These are phyloP conservation scores for Aphelocoma coerulescens DNA, from an alignment of 2,113 vertebrate genomes.

Conservation along the genomic window DNA sequence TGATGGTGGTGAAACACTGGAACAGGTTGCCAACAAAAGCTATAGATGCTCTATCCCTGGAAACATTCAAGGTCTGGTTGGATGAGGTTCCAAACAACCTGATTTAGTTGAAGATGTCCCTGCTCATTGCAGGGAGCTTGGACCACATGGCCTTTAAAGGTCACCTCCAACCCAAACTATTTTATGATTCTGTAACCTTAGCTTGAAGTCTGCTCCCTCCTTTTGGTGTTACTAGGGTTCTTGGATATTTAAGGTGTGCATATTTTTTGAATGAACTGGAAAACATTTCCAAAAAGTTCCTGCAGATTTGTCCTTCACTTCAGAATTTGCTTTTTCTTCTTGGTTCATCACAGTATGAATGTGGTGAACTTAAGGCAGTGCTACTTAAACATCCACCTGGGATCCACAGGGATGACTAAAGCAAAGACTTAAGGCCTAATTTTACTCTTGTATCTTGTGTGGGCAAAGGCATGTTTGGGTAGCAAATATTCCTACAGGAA, in stretches of 20 bases:
- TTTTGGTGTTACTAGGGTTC: neutral
- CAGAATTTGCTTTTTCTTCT: neutral
- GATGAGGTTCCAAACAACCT: neutral
- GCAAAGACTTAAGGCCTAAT: neutral
- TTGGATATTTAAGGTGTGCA: neutral
- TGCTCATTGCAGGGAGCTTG: neutral
- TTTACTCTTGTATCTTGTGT: neutral
- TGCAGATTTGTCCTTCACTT: neutral
- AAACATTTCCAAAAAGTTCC: neutral
- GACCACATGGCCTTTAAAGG: neutral
- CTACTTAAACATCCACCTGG: neutral
- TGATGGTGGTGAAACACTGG: neutral
- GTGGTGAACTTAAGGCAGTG: neutral
- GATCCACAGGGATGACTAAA: neutral
- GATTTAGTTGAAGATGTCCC: neutral
- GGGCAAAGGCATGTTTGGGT: neutral
- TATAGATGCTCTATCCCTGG: neutral
- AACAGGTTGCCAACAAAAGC: neutral
- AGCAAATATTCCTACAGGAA: neutral
- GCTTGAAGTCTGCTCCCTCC: neutral
- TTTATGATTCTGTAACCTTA: neutral
- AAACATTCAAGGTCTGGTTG: neutral
- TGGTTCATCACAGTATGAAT: neutral
- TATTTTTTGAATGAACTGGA: neutral
- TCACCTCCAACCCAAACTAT: neutral